These are phyloP conservation scores for Odontomachus brunneus DNA, from an alignment of 1,140 invertebrate species.

Conservation along the genomic window DNA sequence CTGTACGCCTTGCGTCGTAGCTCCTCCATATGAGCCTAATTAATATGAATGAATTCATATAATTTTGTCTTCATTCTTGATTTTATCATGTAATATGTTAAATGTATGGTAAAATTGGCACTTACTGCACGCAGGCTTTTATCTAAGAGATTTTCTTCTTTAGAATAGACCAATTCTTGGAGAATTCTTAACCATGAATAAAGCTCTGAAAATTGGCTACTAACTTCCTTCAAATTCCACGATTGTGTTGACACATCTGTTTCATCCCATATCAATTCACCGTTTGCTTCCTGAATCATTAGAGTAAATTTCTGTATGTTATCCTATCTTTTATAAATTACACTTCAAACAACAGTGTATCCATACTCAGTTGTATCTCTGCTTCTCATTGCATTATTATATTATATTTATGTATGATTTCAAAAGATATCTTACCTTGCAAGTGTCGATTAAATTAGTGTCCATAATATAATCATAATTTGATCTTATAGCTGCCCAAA, in stretches of 20 bases:
- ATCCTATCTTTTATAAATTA: conserved; percentile 44
- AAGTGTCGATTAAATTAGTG: conserved; percentile 95
- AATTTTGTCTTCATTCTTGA: conserved; percentile 2
- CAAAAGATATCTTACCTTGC: conserved; percentile 86
- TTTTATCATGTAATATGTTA: background rate
- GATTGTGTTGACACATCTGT: conserved; percentile 85
- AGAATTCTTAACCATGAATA: conserved; percentile 93
- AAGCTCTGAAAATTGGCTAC: conserved; percentile 92
- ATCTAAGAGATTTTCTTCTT: conserved; percentile 90
- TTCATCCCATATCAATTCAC: conserved; percentile 89
- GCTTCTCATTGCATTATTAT: conserved; percentile 20
- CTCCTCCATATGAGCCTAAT: conserved; percentile 91
- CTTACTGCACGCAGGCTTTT: conserved; percentile 89
- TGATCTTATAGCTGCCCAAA: conserved; percentile 94
- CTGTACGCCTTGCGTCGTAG: conserved; percentile 89
- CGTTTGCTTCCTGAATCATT: conserved; percentile 89
- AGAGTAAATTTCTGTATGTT: conserved; percentile 23
- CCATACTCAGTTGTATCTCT: conserved; percentile 27
- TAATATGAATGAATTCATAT: background rate
- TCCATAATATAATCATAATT: conserved; percentile 98
- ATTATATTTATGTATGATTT: background rate
- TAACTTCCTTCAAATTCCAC: conserved; percentile 92
- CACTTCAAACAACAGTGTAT: background rate
- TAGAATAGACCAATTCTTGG: conserved; percentile 91
- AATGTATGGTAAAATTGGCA: conserved; percentile 45